Conservation (phyloP, 2,113 vertebrate species). For the Nipponia nippon region DNA sequence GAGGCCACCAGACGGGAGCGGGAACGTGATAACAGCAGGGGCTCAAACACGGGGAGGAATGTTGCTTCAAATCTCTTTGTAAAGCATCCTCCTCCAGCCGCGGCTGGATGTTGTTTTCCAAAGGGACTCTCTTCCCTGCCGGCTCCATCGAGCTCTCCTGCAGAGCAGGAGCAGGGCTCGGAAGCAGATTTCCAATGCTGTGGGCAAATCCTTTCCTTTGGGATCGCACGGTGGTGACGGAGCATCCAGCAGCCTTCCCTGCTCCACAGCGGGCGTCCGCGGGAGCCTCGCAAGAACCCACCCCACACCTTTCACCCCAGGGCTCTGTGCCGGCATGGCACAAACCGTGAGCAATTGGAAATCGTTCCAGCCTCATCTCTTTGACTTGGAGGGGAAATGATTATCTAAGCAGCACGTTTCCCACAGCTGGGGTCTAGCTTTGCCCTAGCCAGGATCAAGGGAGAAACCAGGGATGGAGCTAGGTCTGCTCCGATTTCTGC, state of each 20-base stretch:
- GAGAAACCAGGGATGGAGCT: background rate
- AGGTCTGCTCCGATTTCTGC: fast-evolving
- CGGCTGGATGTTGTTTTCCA: background rate
- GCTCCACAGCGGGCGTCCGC: fast-evolving
- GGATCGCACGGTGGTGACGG: background rate
- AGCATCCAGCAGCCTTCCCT: background rate
- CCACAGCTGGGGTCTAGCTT: background rate
- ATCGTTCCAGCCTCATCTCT: background rate
- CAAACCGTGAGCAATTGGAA: background rate
- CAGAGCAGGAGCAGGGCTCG: background rate
- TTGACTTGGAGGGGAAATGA: background rate
- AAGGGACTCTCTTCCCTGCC: background rate
- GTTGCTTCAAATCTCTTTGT: background rate
- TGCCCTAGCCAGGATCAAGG: background rate
- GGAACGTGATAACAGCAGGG: background rate
- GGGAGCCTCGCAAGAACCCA: background rate
- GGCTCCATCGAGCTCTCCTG: background rate
- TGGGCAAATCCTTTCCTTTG: background rate
- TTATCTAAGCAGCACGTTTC: background rate
- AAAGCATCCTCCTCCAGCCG: background rate
- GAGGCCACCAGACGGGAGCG: background rate
- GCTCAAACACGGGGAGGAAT: fast-evolving
- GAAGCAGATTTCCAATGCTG: background rate
- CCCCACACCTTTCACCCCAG: background rate
- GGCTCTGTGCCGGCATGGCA: fast-evolving